A percentile compares a stretch with the other conserved stretches of the same genome.
Conservation (phyloP, 2,888 invertebrate species). For the Kryphioiulus occultus region DNA sequence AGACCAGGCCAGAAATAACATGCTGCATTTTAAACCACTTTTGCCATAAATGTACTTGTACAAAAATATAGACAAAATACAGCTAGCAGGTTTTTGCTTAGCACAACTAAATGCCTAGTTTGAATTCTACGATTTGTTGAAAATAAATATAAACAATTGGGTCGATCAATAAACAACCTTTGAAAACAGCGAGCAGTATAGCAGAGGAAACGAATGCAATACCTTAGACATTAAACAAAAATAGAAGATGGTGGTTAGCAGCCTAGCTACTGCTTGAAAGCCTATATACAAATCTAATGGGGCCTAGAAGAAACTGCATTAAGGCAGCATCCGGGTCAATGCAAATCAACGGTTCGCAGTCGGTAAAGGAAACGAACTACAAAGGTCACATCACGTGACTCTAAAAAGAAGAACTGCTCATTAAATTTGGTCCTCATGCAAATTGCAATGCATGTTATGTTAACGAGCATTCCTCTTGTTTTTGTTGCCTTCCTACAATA, state of each 20-base stretch:
- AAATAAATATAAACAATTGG: background rate
- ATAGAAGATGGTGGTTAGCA: background rate
- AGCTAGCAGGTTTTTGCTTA: background rate
- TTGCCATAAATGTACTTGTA: no score
- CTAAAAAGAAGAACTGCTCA: background rate
- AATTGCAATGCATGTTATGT: conserved; percentile 22
- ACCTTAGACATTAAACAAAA: background rate
- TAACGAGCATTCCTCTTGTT: conserved; percentile 8
- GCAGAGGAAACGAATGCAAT: background rate
- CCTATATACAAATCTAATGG: background rate
- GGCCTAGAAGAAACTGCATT: conserved; percentile 1
- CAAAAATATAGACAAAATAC: no score
- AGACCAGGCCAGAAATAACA: background rate
- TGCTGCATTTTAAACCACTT: no score
- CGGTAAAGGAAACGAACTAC: background rate
- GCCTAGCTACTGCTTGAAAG: conserved; percentile 2
- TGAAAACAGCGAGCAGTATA: background rate
- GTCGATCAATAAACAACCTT: background rate
- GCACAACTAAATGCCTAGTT: background rate
- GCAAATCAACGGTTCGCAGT: conserved; percentile 8
- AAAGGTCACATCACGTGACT: background rate
- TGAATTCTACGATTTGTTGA: background rate
- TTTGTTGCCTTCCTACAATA: conserved; percentile 12
- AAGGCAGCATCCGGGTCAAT: background rate
- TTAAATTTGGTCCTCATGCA: conserved; percentile 35